Percentiles rank a stretch among this genome's conserved stretches.
Evolutionary conservation across 2,888 invertebrate genomes (phyloP).

Genomic region (Scaptomyza flava): DNA sequence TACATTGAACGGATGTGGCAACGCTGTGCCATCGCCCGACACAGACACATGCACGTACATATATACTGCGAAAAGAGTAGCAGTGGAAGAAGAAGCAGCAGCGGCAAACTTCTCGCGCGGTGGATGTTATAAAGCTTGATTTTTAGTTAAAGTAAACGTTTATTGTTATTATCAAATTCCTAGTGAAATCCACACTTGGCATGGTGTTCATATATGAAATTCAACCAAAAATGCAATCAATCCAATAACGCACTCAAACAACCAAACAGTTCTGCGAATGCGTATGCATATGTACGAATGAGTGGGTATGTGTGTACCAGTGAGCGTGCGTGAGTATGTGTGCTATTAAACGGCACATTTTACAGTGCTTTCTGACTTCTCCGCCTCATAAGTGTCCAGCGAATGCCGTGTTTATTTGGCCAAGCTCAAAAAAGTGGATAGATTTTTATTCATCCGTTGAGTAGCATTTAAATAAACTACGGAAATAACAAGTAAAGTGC

Average conservation of each 20-base stretch:
- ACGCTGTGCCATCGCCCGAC: conserved; percentile 49
- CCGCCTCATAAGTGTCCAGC: conserved; percentile 19
- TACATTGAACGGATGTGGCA: conserved; percentile 56
- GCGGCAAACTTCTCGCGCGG: conserved; percentile 73
- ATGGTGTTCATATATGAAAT: conserved; percentile 10
- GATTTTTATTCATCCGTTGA: conserved; percentile 20
- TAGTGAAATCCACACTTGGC: neutral
- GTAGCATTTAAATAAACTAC: conserved; percentile 26
- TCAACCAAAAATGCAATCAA: conserved; percentile 19
- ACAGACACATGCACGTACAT: conserved; percentile 37
- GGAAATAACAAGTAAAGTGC: conserved; percentile 47
- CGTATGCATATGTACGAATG: conserved; percentile 31
- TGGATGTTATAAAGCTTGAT: conserved; percentile 51
- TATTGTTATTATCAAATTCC: conserved; percentile 10
- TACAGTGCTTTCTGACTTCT: conserved; percentile 38
- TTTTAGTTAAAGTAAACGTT: conserved; percentile 24
- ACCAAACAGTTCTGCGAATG: conserved; percentile 48
- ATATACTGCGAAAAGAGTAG: conserved; percentile 65
- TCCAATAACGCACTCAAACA: conserved; percentile 34
- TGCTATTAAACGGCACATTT: conserved; percentile 63
- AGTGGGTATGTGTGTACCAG: conserved; percentile 21
- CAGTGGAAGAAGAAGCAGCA: conserved; percentile 60
- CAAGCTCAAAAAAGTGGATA: conserved; percentile 18
- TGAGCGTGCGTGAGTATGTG: conserved; percentile 13
- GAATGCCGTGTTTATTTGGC: conserved; percentile 44